Evolutionary conservation across 2,797 vertebrate species (phyloP).

Genomic region (Clarias laeviceps): DNA sequence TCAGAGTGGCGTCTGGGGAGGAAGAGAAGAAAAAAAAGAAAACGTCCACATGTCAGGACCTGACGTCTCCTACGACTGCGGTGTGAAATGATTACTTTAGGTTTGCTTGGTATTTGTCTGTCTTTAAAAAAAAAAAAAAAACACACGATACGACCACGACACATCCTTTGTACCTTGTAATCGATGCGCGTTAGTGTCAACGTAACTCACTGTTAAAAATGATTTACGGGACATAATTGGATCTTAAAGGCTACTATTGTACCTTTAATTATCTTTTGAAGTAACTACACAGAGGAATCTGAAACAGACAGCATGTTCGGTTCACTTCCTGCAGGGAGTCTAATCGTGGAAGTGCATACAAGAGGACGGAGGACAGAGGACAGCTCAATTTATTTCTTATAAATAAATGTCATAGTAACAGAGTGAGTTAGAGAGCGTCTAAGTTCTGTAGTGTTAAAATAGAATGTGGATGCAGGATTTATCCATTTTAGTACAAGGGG

Average conservation of each 20-base stretch:
- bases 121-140: background rate
- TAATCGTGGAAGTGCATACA: too few relatives aligned
- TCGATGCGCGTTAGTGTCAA: background rate
- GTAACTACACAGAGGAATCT: background rate
- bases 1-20: constrained; percentile 86
- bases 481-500: too few relatives aligned
- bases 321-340: background rate
- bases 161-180: too few relatives aligned
- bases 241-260: background rate
- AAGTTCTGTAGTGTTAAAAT: too few relatives aligned
- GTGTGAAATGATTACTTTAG: too few relatives aligned
- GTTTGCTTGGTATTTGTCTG: background rate
- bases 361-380: too few relatives aligned
- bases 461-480: too few relatives aligned
- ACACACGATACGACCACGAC: background rate
- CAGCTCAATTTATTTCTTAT: too few relatives aligned
- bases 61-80: background rate
- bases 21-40: background rate
- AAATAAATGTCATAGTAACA: too few relatives aligned
- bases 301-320: background rate
- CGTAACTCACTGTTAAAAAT: background rate
- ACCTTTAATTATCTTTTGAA: background rate
- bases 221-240: background rate
- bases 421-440: too few relatives aligned
- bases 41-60: background rate